Conservation (phyloP, 2,113 vertebrate species). For the Ailuropoda melanoleuca region DNA sequence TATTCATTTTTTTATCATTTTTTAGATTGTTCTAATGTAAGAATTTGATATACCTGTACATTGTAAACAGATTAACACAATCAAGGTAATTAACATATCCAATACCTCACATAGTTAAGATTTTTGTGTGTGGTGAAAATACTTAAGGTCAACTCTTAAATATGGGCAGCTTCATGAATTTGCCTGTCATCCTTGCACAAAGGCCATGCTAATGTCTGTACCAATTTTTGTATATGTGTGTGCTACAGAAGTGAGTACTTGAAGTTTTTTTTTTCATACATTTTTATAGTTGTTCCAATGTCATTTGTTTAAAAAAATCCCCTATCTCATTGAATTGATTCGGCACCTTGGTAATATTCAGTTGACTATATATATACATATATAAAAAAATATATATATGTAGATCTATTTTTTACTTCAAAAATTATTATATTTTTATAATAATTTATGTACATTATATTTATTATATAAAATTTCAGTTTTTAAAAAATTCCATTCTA, state of each 20-base stretch:
- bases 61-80: background rate
- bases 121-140: background rate
- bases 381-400: too few relatives aligned
- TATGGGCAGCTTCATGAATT: background rate
- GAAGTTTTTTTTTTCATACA: background rate
- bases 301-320: background rate
- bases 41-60: background rate
- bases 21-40: conserved; percentile 4
- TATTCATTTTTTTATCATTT: background rate
- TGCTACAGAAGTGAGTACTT: background rate
- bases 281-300: background rate
- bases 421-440: background rate
- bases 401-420: background rate
- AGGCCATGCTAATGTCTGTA: background rate
- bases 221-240: background rate
- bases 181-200: background rate
- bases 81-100: background rate
- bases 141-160: background rate
- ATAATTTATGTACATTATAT: background rate
- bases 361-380: background rate
- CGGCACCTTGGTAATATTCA: background rate
- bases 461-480: background rate
- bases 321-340: background rate
- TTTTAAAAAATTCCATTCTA: background rate
- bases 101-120: background rate